Evolutionary conservation across 2,113 vertebrate species (phyloP).

Genomic region (Zootoca vivipara): DNA sequence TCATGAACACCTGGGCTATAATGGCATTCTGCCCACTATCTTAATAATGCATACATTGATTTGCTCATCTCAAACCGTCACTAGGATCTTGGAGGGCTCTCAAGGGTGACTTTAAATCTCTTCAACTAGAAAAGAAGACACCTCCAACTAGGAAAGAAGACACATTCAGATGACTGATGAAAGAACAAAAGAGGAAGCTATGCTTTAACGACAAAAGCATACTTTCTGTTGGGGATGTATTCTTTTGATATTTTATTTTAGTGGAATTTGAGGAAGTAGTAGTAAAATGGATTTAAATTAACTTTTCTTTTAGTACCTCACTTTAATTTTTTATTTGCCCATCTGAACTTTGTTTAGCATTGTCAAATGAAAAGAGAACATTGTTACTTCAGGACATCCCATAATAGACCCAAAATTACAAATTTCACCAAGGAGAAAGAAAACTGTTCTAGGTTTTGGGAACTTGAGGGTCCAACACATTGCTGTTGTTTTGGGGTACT

Average conservation of each 20-base stretch:
- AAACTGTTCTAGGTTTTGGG: not conserved
- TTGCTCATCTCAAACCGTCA: conserved; percentile 64
- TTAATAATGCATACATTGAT: conserved; percentile 79
- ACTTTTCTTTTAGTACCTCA: conserved; percentile 32
- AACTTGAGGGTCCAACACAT: not conserved
- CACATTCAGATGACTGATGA: conserved; percentile 61
- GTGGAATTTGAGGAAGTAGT: conserved; percentile 26
- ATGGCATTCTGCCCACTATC: conserved; percentile 70
- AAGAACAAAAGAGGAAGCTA: conserved; percentile 56
- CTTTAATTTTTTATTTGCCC: conserved; percentile 8
- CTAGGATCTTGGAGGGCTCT: conserved; percentile 46
- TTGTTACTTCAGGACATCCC: not conserved
- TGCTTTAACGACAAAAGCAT: conserved; percentile 56
- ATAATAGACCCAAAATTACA: not conserved
- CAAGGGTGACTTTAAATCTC: conserved; percentile 59
- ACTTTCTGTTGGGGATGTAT: conserved; percentile 27
- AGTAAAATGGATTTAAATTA: conserved; percentile 42
- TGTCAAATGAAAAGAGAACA: conserved; percentile 43
- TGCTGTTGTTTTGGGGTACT: too few relatives aligned
- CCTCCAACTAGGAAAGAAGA: conserved; percentile 51
- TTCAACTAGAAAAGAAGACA: conserved; percentile 51
- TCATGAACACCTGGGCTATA: conserved; percentile 67
- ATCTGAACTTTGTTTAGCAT: conserved; percentile 45
- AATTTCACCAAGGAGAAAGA: not conserved
- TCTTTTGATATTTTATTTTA: conserved; percentile 11